Evolutionary conservation across 2,113 vertebrate genomes (phyloP), one percentile per base, ranked within the genome.

Genomic region (Eretmochelys imbricata): DNA sequence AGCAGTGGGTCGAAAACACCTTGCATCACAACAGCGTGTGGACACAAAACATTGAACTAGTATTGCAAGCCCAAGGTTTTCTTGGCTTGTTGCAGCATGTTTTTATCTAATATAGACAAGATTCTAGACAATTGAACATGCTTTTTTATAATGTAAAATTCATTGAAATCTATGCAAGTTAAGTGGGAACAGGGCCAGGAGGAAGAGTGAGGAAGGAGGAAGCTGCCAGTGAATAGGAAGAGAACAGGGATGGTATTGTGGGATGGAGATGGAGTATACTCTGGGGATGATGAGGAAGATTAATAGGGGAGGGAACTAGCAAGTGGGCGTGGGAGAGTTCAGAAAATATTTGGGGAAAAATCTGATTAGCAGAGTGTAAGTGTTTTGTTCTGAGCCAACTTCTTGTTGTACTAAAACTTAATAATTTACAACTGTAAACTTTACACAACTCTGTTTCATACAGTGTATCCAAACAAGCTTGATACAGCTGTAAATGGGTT

Each of bases 31-130:
- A 84, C 82, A 90, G 75, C 2, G 0, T 80, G 89, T 49, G 72
- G 65, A 72, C 91, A 88, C 86, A 95, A 35, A 95, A 53, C 17
- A 50, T 88, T 84, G 82, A 49, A 69, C 38, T 84, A 51, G 10
- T 3, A 1, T 22, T 42, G 53, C 10, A 1, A 42, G 76, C 12
- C 51, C 51, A 80, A 53, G 29, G 22, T 27, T 82, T 88, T n/a
- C 17, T 49, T 91, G 7, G 31, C 31, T 69, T 69, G 14, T 62
- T 85, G 0, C 0, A 84, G 57, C 17, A 4, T 4, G 8, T 82
- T 93, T 69, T 85, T 82, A 35, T 55, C 54, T 46, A 50, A 90
- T 87, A 16, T 46, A 55, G 53, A 87, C 54, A 75, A 54, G 83
- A 46, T 82, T 87, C 55, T 69, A 91, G 54, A 89, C 65, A 59